Percentiles rank a stretch among this genome's conserved stretches.
Conservation (phyloP, 1,140 invertebrate species). For the Halictus rubicundus region DNA sequence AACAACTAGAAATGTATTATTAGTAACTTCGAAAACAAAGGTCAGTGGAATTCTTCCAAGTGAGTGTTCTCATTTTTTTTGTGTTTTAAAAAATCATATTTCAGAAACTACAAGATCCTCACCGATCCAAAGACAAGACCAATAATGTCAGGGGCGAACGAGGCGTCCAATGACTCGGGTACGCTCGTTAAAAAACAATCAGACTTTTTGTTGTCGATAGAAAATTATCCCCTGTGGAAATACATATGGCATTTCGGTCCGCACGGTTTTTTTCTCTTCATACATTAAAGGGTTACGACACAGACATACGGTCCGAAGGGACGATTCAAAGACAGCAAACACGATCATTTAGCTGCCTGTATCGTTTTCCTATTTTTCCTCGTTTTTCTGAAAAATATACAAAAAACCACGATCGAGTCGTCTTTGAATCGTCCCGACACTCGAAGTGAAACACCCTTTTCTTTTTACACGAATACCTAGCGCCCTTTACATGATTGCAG, state of each 20-base stretch:
- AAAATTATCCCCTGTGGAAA: slow-evolving; percentile 40
- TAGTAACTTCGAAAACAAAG: too few relatives aligned
- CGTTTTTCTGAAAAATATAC: slow-evolving; percentile 24
- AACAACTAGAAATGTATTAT: too few relatives aligned
- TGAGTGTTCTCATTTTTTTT: too few relatives aligned
- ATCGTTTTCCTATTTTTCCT: background rate
- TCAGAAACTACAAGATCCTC: too few relatives aligned
- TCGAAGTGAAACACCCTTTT: slow-evolving; percentile 4
- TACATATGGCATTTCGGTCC: slow-evolving; percentile 50
- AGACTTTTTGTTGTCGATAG: slow-evolving; percentile 38
- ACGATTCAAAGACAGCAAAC: background rate
- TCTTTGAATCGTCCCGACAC: slow-evolving; percentile 20
- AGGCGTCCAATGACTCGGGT: background rate
- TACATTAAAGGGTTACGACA: slow-evolving; percentile 16
- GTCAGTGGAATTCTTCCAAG: too few relatives aligned
- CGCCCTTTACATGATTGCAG: background rate
- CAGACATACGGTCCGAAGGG: background rate
- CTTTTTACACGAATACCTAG: slow-evolving; percentile 20
- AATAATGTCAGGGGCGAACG: background rate
- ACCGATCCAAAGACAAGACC: too few relatives aligned
- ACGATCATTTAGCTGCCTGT: slow-evolving; percentile 22
- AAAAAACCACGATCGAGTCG: slow-evolving; percentile 15
- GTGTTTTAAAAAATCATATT: too few relatives aligned
- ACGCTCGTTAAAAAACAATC: slow-evolving; percentile 37
- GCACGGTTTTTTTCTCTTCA: background rate